phyloP scores from a whole-genome alignment of 2,113 vertebrate species.

The Rhinolophus ferrumequinum region DNA sequence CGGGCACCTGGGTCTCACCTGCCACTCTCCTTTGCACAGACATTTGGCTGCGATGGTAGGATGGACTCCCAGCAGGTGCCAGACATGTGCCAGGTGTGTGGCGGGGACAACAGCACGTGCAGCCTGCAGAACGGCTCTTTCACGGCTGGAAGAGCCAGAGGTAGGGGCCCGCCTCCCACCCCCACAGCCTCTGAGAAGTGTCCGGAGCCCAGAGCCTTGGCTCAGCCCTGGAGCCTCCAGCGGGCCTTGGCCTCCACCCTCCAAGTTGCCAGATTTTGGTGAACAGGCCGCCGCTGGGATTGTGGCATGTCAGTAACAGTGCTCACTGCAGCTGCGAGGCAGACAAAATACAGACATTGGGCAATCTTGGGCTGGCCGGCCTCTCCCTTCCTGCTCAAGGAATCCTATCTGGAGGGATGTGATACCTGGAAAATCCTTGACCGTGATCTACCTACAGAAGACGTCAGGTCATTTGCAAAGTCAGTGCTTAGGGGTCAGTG shows the following conservation, averaged over 20 bases:
- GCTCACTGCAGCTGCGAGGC: fast-evolving
- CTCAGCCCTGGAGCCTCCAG: neutral
- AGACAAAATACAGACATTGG: fast-evolving
- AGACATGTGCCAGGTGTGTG: conserved; percentile 93
- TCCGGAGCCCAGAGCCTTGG: fast-evolving
- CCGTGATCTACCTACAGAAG: neutral
- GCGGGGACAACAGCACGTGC: conserved; percentile 92
- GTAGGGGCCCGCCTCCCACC: conserved; percentile 78
- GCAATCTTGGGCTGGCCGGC: neutral
- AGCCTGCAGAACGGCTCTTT: conserved; percentile 86
- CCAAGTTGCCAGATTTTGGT: fast-evolving
- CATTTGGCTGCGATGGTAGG: conserved; percentile 93
- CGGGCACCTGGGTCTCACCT: neutral
- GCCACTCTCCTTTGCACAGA: conserved; percentile 80
- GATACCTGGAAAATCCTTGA: fast-evolving
- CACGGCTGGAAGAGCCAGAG: conserved; percentile 88
- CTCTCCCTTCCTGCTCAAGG: neutral
- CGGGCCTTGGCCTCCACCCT: neutral
- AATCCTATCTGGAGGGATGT: fast-evolving
- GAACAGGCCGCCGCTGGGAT: fast-evolving
- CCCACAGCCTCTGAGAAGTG: neutral
- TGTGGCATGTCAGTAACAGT: fast-evolving
- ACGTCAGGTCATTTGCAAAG: neutral
- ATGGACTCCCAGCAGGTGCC: conserved; percentile 88
- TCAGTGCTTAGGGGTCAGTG: neutral